Evolutionary conservation across 1,140 invertebrate species (phyloP).

Genomic region (Vanessa tameamea): DNA sequence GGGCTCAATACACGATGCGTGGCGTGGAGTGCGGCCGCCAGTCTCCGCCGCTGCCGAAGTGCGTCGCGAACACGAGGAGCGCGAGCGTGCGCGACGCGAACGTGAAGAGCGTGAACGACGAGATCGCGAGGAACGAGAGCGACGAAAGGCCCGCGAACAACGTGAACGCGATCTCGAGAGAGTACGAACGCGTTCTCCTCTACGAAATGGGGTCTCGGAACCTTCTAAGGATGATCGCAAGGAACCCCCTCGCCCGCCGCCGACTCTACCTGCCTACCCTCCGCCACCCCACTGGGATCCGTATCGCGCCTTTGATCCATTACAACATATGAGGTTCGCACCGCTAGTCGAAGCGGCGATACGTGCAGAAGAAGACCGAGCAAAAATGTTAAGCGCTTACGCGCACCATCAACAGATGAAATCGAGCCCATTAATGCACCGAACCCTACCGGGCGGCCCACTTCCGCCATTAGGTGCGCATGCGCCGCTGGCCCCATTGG

Average conservation of each 20-base stretch:
- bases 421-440: slow-evolving; percentile 69
- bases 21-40: slow-evolving; percentile 84
- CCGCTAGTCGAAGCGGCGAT: slow-evolving; percentile 87
- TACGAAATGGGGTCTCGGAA: slow-evolving; percentile 83
- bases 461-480: slow-evolving; percentile 52
- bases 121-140: slow-evolving; percentile 82
- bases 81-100: slow-evolving; percentile 84
- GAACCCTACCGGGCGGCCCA: slow-evolving; percentile 57
- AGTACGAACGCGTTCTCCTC: slow-evolving; percentile 85
- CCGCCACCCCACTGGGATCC: slow-evolving; percentile 84
- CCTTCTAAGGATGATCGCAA: slow-evolving; percentile 75
- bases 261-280: slow-evolving; percentile 82
- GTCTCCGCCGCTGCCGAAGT: slow-evolving; percentile 72
- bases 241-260: slow-evolving; percentile 81
- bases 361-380: slow-evolving; percentile 87
- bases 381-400: slow-evolving; percentile 87
- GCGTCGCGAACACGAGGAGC: slow-evolving; percentile 84
- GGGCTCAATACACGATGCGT: slow-evolving; percentile 69
- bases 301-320: slow-evolving; percentile 84
- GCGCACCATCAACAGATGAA: slow-evolving; percentile 80
- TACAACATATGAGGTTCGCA: slow-evolving; percentile 85
- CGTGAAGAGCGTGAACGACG: slow-evolving; percentile 87
- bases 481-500: slow-evolving; percentile 57
- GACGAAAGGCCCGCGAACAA: slow-evolving; percentile 67
- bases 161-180: slow-evolving; percentile 78